Evolutionary conservation across 2,888 invertebrate genomes (phyloP), one percentile per base, ranked within the genome.

Genomic region (Bibio marci): DNA sequence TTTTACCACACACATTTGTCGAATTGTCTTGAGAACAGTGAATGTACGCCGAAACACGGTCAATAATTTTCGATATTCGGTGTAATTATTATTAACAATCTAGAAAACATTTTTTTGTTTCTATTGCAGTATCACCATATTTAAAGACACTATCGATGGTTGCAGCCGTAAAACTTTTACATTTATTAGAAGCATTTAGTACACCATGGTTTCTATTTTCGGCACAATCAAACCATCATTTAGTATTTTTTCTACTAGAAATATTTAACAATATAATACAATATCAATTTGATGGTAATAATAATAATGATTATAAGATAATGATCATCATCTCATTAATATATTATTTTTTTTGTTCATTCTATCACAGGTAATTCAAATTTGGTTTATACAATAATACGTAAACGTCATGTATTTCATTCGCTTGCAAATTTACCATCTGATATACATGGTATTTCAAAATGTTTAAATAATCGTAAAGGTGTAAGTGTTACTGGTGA

Each of bases 191-290:
- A 63, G 95, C 95, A 19, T 98, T 98, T 66, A 90, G 92, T 59
- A 97, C 97, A 1, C 95, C 97, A 0, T 98, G 98, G 97, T 99
- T 98, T 67, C 70, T 99, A 50, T 91, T 94, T 61, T 90, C 94
- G 4, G 82, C 87, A 33, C 83, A 94, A 2, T 87, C 88, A 30
- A 95, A 98, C 60, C 95, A 99, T 62, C 97, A 98, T 60, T 72
- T 98, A 46, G 92, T 98, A 10, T 98, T 98, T 68, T 97, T 98
- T 65, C 67, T 98, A 36, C 70, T 99, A 38, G 98, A 99, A 70
- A 94, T 97, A 57, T 98, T 98, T 65, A 99, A 98, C 65, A 98
- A 98, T 60, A 95, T 98, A 50, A 98, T 99, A 50, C 98, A 99
- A 68, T 95, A 95, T 57, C 95, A 95, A 64, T 95, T 95, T 62